Percentiles rank a stretch among this genome's conserved stretches.
Conservation (phyloP, 2,113 vertebrate genomes). For the Cavia aperea region DNA sequence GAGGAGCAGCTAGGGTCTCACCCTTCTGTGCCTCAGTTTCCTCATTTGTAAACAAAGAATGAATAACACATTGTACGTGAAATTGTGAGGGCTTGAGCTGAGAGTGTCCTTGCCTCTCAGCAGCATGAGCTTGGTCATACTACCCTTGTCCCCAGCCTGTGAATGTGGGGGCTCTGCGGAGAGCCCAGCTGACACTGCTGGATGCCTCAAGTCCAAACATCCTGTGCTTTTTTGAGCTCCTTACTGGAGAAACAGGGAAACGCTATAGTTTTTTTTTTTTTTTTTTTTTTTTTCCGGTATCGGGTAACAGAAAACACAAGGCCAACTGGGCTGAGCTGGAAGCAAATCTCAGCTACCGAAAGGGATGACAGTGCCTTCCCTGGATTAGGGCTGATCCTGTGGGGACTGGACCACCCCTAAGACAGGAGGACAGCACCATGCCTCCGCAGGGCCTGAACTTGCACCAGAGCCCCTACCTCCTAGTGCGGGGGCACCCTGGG, state of each 20-base stretch:
- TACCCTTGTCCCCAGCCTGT: background rate
- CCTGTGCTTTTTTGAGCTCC: slow-evolving; percentile 61
- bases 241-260: slow-evolving; percentile 55
- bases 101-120: background rate
- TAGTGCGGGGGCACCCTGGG: background rate
- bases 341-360: slow-evolving; percentile 43
- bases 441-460: slow-evolving; percentile 33
- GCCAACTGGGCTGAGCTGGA: slow-evolving; percentile 2
- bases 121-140: background rate
- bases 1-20: background rate
- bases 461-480: slow-evolving; percentile 11
- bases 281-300: slow-evolving; percentile 46
- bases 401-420: slow-evolving; percentile 58
- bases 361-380: slow-evolving; percentile 28
- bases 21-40: background rate
- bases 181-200: slow-evolving; percentile 39
- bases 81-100: background rate
- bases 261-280: slow-evolving; percentile 24
- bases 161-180: background rate
- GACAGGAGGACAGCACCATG: slow-evolving; percentile 28
- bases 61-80: background rate
- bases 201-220: slow-evolving; percentile 57
- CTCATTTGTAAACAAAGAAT: background rate
- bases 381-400: slow-evolving; percentile 47
- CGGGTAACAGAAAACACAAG: slow-evolving; percentile 51